phyloP scores from a whole-genome alignment of 2,888 invertebrate species.

The Diarsia rubi region DNA sequence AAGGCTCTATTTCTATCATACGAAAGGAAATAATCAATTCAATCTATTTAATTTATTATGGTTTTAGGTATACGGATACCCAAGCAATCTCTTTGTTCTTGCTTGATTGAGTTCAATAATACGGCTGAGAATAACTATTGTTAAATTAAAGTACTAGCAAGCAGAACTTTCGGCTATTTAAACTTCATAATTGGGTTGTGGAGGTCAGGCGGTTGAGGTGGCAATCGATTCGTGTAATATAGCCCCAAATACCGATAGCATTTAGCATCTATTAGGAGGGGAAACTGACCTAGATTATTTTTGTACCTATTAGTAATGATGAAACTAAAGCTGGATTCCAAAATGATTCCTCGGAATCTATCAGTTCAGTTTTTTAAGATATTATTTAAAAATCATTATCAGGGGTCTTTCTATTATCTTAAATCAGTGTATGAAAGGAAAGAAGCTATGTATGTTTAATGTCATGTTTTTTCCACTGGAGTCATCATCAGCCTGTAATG shows the following conservation, averaged over 20 bases:
- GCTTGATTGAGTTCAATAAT: conserved; percentile 25
- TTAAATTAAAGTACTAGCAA: conserved; percentile 8
- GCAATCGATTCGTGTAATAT: not conserved
- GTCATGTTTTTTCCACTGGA: too few relatives aligned
- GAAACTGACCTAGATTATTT: not conserved
- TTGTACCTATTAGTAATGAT: not conserved
- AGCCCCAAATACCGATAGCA: not conserved
- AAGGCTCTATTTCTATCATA: not conserved
- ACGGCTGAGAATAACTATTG: conserved; percentile 22
- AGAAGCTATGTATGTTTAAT: not conserved
- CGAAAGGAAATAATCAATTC: not conserved
- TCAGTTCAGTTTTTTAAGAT: not conserved
- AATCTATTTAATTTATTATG: not conserved
- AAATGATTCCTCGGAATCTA: not conserved
- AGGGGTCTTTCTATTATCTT: not conserved
- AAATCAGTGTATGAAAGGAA: not conserved
- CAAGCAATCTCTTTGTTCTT: conserved; percentile 16
- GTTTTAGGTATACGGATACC: not conserved
- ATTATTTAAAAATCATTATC: not conserved
- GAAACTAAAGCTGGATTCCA: not conserved
- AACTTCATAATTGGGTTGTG: conserved; percentile 13
- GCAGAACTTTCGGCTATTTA: conserved; percentile 5
- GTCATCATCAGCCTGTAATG: too few relatives aligned
- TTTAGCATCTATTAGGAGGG: not conserved
- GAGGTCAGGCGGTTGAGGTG: conserved; percentile 25